Base-by-base conservation (phyloP, 2,888 invertebrate species). In the Spodoptera exigua region DNA sequence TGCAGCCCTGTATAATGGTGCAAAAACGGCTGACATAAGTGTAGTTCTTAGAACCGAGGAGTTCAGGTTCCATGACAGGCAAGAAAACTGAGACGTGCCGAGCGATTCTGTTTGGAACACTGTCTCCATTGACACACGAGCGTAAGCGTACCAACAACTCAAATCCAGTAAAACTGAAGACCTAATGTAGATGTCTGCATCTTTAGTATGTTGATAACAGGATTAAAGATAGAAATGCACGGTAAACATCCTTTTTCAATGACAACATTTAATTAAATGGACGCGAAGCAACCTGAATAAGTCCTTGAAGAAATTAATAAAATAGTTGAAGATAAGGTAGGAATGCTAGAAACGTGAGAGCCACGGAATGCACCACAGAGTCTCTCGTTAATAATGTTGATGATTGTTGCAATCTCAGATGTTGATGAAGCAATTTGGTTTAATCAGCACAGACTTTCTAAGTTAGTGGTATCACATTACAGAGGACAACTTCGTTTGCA, bases 31-130 rank as follows among this genome's bases (percentile, higher is more conserved):
- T 61, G 63, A 61, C 48, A 66, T 57, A 65, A 63, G 78, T 78
- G 78, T 46, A 45, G 70, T 89, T 89, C 88, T 65, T 51, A 80
- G 87, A 87, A 89, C 63, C 72, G 65, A 67, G 68, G 53, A 64
- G 63, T 70, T 76, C 74, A 27, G 41, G 62, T 77, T 75, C 67
- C 53, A 76, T 78, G 83, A 82, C 71, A 64, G 67, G 74, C 83
- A 88, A 88, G 86, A 88, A 88, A 81, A 54, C 53, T 62, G 81
- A 84, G 79, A 89, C 86, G 86, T 86, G 86, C 81, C 76, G 59
- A 36, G 81, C 74, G 77, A 80, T 61, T 66, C 55, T 78, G 74
- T 57, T 79, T 80, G 78, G 81, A 64, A 72, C 45, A 58, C 60
- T 72, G 76, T 71, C 71, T 72, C 76, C 72, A 73, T 70, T 73